phyloP scores from a whole-genome alignment of 2,888 invertebrate genomes.

The Macrostomum cliftonense region DNA sequence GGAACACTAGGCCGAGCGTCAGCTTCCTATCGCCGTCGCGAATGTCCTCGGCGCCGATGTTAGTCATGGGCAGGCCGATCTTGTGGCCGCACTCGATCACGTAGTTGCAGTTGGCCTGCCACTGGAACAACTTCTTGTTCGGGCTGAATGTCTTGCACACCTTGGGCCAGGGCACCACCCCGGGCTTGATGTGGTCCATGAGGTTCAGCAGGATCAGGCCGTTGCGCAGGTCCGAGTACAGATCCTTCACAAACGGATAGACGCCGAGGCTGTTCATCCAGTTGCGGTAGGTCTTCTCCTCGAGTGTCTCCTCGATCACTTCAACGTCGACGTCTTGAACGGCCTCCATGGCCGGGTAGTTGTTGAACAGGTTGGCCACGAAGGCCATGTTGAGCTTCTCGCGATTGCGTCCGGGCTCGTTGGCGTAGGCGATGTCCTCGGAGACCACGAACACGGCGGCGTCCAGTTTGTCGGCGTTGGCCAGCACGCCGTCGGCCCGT shows the following conservation, averaged over 20 bases:
- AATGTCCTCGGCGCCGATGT: slow-evolving; percentile 52
- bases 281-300: slow-evolving; percentile 93
- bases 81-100: slow-evolving; percentile 81
- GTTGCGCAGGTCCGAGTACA: slow-evolving; percentile 86
- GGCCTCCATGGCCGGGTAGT: slow-evolving; percentile 55
- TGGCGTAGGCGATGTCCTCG: slow-evolving; percentile 81
- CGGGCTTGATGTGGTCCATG: slow-evolving; percentile 86
- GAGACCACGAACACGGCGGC: slow-evolving; percentile 87
- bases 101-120: slow-evolving; percentile 83
- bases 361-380: slow-evolving; percentile 95
- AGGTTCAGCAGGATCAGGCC: slow-evolving; percentile 86
- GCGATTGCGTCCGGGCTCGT: slow-evolving; percentile 43
- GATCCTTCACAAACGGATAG: slow-evolving; percentile 81
- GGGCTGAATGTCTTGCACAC: slow-evolving; percentile 52
- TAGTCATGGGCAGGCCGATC: slow-evolving; percentile 37
- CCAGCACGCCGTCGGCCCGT: slow-evolving; percentile 82
- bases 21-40: slow-evolving; percentile 51
- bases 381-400: slow-evolving; percentile 89
- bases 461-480: slow-evolving; percentile 81
- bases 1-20: slow-evolving; percentile 72
- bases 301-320: slow-evolving; percentile 66
- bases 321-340: slow-evolving; percentile 42
- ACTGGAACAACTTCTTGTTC: slow-evolving; percentile 44
- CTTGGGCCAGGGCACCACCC: slow-evolving; percentile 78
- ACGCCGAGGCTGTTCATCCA: slow-evolving; percentile 99